Conservation (phyloP, 2,797 vertebrate species). For the Pangasius larnaudii region DNA sequence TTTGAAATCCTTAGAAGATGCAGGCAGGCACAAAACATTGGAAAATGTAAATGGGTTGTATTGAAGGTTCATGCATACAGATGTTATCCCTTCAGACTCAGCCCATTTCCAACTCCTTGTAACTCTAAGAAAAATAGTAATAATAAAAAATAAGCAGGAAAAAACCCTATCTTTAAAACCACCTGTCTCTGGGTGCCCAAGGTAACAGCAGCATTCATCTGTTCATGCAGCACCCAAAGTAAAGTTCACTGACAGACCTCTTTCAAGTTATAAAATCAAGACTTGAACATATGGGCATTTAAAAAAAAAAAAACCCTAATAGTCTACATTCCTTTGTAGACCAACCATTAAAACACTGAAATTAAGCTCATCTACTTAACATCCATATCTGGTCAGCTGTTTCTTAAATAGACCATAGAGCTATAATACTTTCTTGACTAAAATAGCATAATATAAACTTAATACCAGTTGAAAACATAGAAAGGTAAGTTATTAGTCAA, state of each 20-base stretch:
- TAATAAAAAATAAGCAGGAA: neutral
- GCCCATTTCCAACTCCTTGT: neutral
- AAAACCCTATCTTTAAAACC: neutral
- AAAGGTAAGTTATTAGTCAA: neutral
- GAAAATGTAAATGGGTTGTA: neutral
- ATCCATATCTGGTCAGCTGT: neutral
- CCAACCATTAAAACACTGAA: neutral
- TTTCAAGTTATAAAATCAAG: neutral
- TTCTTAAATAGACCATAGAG: neutral
- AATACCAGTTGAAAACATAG: neutral
- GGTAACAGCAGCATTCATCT: neutral
- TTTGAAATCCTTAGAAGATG: neutral
- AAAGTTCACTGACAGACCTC: neutral
- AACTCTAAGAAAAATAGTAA: neutral
- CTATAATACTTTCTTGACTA: neutral
- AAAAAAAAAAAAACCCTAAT: neutral
- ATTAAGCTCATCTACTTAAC: neutral
- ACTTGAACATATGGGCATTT: neutral
- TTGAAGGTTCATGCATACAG: neutral
- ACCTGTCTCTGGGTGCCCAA: neutral
- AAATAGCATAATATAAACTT: neutral
- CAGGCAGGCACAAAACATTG: neutral
- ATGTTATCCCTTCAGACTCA: constrained; percentile 8
- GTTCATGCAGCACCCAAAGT: neutral
- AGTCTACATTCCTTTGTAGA: neutral